A percentile compares a stretch with the other conserved stretches of the same genome.
Evolutionary conservation across 2,113 vertebrate species (phyloP).

Genomic region (Mesembrinibis cayennensis): DNA sequence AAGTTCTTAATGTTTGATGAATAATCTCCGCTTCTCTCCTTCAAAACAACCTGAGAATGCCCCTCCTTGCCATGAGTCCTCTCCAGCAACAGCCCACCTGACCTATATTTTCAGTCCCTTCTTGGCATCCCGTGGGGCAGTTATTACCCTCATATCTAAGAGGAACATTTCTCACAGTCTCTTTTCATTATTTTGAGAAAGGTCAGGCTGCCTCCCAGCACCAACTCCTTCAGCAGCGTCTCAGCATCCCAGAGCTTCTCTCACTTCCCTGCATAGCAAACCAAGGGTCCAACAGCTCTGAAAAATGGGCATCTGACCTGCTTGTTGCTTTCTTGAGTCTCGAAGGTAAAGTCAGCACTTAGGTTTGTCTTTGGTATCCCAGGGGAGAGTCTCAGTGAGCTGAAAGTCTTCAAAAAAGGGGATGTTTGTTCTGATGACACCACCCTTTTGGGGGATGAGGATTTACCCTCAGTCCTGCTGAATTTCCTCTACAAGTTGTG

Average conservation of each 20-base stretch:
- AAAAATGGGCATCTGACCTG: neutral
- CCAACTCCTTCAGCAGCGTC: neutral
- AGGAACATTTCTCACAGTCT: neutral
- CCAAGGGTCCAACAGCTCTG: neutral
- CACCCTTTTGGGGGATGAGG: neutral
- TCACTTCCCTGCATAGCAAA: accelerated
- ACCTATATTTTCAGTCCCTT: neutral
- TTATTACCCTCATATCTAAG: neutral
- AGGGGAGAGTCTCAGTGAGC: neutral
- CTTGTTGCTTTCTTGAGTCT: neutral
- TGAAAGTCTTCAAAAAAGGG: neutral
- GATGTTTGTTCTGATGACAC: neutral
- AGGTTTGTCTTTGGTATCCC: neutral
- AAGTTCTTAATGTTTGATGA: neutral
- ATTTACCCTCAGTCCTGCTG: neutral
- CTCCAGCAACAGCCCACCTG: neutral
- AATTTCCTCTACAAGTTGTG: neutral
- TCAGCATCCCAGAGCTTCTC: neutral
- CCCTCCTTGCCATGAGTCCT: neutral
- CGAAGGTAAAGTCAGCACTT: neutral
- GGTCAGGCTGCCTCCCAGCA: neutral
- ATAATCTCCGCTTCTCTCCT: neutral
- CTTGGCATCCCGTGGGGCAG: neutral
- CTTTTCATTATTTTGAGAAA: neutral
- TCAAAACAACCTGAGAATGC: neutral